Percentiles rank a stretch among this genome's conserved stretches.
Conservation (phyloP, 2,888 invertebrate genomes). For the Herminia tarsipennalis region DNA sequence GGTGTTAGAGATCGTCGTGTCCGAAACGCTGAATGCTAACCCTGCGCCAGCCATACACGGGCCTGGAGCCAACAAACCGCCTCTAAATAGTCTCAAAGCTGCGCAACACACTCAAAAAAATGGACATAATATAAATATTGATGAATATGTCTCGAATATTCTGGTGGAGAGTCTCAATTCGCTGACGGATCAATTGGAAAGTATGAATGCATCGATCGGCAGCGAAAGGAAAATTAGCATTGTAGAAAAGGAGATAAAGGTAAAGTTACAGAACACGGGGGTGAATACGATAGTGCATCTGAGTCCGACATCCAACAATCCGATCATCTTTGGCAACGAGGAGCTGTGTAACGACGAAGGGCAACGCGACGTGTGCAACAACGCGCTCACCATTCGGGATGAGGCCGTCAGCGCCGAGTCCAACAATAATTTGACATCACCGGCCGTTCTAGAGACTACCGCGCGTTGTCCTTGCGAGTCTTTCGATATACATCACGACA, state of each 20-base stretch:
- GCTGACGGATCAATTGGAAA: conserved; percentile 76
- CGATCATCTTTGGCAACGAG: conserved; percentile 79
- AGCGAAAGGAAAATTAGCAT: conserved; percentile 72
- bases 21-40: conserved; percentile 64
- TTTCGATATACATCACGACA: conserved; percentile 55
- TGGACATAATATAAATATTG: conserved; percentile 64
- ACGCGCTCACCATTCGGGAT: conserved; percentile 54
- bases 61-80: conserved; percentile 18
- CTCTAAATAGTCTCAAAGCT: conserved; percentile 28
- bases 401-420: conserved; percentile 55
- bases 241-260: conserved; percentile 82
- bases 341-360: conserved; percentile 66
- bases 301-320: conserved; percentile 79
- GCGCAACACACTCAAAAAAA: conserved; percentile 30
- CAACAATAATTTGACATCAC: conserved; percentile 53
- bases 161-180: conserved; percentile 82
- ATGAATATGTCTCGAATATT: conserved; percentile 82
- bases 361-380: conserved; percentile 49
- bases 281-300: conserved; percentile 81
- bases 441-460: conserved; percentile 12
- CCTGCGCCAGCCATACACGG: conserved; percentile 22
- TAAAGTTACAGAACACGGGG: conserved; percentile 78
- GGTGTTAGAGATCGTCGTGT: conserved; percentile 75
- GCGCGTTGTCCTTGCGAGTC: conserved; percentile 31
- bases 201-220: conserved; percentile 71